These are phyloP conservation scores for Drosophila anceps DNA, from an alignment of 2,888 invertebrate genomes.

Conservation along the genomic window DNA sequence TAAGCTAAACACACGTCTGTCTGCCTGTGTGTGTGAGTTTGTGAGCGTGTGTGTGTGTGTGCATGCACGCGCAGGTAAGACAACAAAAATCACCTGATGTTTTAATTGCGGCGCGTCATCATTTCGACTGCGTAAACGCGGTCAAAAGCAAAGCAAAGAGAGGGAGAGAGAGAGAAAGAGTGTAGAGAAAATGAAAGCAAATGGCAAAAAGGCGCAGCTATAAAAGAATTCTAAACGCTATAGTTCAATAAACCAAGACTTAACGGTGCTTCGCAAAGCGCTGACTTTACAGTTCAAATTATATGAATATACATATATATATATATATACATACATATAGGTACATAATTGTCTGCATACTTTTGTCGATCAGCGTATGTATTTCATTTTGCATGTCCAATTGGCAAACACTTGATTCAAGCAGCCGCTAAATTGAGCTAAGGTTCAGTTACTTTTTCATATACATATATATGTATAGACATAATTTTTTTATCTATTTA, in stretches of 20 bases:
- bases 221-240: constrained; percentile 18
- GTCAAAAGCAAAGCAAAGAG: constrained; percentile 35
- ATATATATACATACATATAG: not conserved
- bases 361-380: constrained; percentile 28
- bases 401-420: constrained; percentile 41
- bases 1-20: constrained; percentile 10
- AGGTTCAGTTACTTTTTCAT: constrained; percentile 32
- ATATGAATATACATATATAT: not conserved
- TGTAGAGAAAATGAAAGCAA: constrained; percentile 51
- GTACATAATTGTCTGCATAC: not conserved
- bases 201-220: constrained; percentile 23
- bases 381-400: constrained; percentile 49
- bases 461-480: not conserved
- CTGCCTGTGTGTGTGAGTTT: constrained; percentile 5
- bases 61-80: constrained; percentile 56
- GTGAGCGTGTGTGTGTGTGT: constrained; percentile 10
- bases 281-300: constrained; percentile 16
- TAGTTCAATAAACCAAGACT: constrained; percentile 55
- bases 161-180: not conserved
- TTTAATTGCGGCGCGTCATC: constrained; percentile 79
- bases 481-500: constrained; percentile 35
- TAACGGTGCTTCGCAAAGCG: constrained; percentile 24
- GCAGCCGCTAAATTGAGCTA: constrained; percentile 55
- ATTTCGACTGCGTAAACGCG: constrained; percentile 58
- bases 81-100: constrained; percentile 75